Evolutionary conservation across 2,113 vertebrate genomes (phyloP), one percentile per base, ranked within the genome.

Genomic region (Alethe castanea): DNA sequence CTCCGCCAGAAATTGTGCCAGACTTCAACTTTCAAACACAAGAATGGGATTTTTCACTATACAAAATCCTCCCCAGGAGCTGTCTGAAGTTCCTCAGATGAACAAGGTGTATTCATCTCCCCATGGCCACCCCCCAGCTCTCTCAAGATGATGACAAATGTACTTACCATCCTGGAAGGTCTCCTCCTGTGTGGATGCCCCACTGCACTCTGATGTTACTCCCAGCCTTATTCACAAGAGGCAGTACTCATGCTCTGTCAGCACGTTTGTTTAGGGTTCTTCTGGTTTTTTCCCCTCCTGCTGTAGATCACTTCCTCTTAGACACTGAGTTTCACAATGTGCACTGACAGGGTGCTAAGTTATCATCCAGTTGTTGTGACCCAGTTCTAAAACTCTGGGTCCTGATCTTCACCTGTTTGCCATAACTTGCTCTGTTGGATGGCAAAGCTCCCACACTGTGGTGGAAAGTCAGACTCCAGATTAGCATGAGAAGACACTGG

Each of bases 231-330:
- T 44, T 44, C 53, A 44, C 19, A 47, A 82, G 54, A 65, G 42
- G n/a, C 20, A 76, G 33, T 0, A 1, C 9, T 19, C 18, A 19
- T 19, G 16, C 60, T 69, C 64, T 10, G 3, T 28, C 62, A 77
- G 71, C 38, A 81, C 60, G 62, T 86, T 88, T 74, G 23, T 67
- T 88, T 79, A 2, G 4, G 42, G 28, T 70, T 88, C 73, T 70
- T 93, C 72, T 86, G 54, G 0, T 6, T 52, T 78, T 62, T 11
- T 2, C 52, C 67, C 73, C 36, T 92, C 48, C 80, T 82, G 14
- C 54, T 80, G 54, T 45, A 53, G 45, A 80, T 33, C n/a, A 89
- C 95, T 97, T 97, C 96, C 94, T 73, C 94, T 89, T 91, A 81
- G 79, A 31, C 61, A 29, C 13, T 0, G 26, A 77, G 71, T 83